Base-by-base conservation (phyloP, 2,113 vertebrate genomes). In the Salvelinus sp. region DNA sequence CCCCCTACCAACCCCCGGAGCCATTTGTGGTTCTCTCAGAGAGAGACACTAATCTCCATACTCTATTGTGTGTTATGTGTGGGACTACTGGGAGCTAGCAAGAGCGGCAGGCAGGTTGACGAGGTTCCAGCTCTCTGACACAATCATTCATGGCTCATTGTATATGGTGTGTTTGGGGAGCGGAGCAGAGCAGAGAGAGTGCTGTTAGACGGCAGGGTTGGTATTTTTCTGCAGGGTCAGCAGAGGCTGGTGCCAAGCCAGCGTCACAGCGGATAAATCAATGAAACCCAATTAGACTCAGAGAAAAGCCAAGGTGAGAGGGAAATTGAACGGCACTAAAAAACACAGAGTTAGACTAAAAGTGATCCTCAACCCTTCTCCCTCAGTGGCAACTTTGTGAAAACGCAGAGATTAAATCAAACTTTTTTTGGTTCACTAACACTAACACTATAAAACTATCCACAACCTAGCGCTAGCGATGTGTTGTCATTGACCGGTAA, bases 161-260 rank as follows among this genome's bases (percentile, higher is more conserved):
- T 76, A 82, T 79, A 79, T 79, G 84, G 79, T 62, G 64, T 75
- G 77, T 58, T 72, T 38, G 33, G 68, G 22, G 62, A n/a, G 38
- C 23, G 63, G 22, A 54, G n/a, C 16, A 10, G 20, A 58, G 33
- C 73, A 72, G 62, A 80, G 83, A 79, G 73, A 67, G 78, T 77
- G 84, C 83, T 86, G 82, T 85, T 82, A 88, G 87, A 82, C 83
- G 83, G 86, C 79, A 74, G 23, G 87, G 76, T 84, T 84, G 80
- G 85, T 85, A 79, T 89, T 89, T 89, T 92, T 90, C 86, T 91
- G 91, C 91, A 83, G 87, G 91, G 88, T 93, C 93, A 93, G 92
- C 91, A 90, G 79, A 84, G 85, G 86, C 79, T 73, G 79, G 83
- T 69, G 86, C 90, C 87, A 86, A 88, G 81, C 75, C 80, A 77